phyloP scores from a whole-genome alignment of 2,113 vertebrate species.

The Mesocricetus auratus region DNA sequence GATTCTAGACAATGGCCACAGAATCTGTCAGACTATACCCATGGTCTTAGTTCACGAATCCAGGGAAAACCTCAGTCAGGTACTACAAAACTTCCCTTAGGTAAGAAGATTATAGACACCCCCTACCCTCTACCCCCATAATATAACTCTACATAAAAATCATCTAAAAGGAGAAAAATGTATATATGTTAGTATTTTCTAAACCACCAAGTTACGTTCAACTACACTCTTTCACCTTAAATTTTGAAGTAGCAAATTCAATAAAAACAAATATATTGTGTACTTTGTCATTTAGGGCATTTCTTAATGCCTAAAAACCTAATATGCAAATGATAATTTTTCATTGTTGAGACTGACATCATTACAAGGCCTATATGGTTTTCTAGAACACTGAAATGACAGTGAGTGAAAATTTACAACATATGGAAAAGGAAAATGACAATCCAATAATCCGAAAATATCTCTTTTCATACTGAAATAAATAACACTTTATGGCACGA shows the following conservation, averaged over 20 bases:
- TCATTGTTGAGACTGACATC: neutral
- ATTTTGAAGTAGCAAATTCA: neutral
- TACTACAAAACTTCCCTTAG: neutral
- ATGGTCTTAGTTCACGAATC: conserved; percentile 48
- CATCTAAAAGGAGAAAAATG: neutral
- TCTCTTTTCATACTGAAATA: conserved; percentile 33
- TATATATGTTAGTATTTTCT: neutral
- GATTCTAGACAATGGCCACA: conserved; percentile 9
- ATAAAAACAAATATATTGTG: too few relatives aligned
- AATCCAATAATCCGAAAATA: conserved; percentile 25
- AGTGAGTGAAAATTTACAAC: conserved; percentile 10
- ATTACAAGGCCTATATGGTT: neutral
- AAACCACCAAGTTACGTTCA: neutral
- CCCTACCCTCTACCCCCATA: neutral
- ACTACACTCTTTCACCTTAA: neutral
- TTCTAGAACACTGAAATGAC: conserved; percentile 27
- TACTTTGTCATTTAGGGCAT: conserved; percentile 31
- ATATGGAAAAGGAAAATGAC: conserved; percentile 35
- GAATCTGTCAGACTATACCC: neutral
- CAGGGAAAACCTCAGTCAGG: conserved; percentile 45
- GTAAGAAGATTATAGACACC: conserved; percentile 62
- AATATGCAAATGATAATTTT: conserved; percentile 30
- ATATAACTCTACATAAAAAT: neutral
- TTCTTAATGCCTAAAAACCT: conserved; percentile 15
- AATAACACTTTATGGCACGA: conserved; percentile 19